Evolutionary conservation across 2,888 invertebrate genomes (phyloP).

Genomic region (Argyra leucocephala): DNA sequence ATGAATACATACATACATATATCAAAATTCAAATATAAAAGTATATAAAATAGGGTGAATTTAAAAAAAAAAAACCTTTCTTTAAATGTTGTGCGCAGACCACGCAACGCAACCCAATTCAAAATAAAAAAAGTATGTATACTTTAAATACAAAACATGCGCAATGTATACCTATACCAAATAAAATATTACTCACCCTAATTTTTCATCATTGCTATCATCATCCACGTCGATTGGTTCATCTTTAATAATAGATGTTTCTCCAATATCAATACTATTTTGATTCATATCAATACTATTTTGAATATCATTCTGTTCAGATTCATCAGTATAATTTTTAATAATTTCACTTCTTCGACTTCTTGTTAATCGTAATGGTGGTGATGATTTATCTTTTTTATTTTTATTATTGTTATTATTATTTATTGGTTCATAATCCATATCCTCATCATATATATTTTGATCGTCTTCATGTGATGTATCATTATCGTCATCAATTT

Average conservation of each 20-base stretch:
- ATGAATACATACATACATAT: too few relatives aligned
- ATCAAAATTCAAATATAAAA: too few relatives aligned
- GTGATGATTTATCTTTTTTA: constrained; percentile 13
- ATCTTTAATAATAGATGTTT: constrained; percentile 32
- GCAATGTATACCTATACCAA: not conserved
- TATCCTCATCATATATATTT: not conserved
- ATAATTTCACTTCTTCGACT: constrained; percentile 13
- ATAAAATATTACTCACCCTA: not conserved
- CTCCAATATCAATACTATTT: constrained; percentile 25
- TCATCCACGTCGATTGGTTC: constrained; percentile 42
- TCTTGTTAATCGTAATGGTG: not conserved
- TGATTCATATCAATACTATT: constrained; percentile 13
- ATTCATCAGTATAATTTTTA: constrained; percentile 14
- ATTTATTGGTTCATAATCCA: not conserved
- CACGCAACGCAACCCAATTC: too few relatives aligned
- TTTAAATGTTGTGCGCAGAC: too few relatives aligned
- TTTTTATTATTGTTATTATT: constrained; percentile 9
- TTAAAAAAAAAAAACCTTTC: too few relatives aligned
- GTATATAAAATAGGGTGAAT: too few relatives aligned
- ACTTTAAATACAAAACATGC: constrained; percentile 4
- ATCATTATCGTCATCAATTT: constrained; percentile 14
- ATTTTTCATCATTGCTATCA: constrained; percentile 23
- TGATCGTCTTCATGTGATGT: not conserved
- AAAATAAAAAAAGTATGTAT: not conserved
- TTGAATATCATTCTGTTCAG: not conserved